Percentiles rank a stretch among this genome's conserved stretches.
These are phyloP conservation scores for Cantharis rufa DNA, from an alignment of 2,888 invertebrate species.

Conservation along the genomic window DNA sequence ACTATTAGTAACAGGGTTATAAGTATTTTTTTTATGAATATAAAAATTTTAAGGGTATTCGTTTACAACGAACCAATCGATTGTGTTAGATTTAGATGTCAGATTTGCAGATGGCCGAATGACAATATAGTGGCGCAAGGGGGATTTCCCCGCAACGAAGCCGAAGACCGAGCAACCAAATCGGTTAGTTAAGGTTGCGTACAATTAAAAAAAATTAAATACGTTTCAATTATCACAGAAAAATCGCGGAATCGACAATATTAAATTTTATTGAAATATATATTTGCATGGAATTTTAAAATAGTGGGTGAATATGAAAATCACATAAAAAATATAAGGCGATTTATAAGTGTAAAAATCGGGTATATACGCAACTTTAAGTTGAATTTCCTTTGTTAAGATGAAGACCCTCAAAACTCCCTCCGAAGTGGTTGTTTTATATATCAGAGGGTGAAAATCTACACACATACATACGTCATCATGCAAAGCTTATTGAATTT, in stretches of 20 bases:
- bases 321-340: conserved; percentile 40
- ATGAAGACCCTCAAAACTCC: conserved; percentile 42
- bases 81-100: too few relatives aligned
- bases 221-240: too few relatives aligned
- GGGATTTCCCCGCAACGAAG: too few relatives aligned
- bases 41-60: neutral
- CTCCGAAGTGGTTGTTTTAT: conserved; percentile 37
- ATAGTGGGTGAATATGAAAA: neutral
- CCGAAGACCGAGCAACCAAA: too few relatives aligned
- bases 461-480: conserved; percentile 42
- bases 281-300: neutral
- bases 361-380: conserved; percentile 43
- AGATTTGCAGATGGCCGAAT: too few relatives aligned
- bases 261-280: neutral
- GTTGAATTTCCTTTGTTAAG: conserved; percentile 42
- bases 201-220: too few relatives aligned
- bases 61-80: too few relatives aligned
- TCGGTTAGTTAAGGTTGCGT: too few relatives aligned
- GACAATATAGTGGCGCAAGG: too few relatives aligned
- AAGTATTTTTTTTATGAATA: neutral
- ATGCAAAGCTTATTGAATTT: conserved; percentile 47
- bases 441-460: conserved; percentile 39
- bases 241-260: too few relatives aligned
- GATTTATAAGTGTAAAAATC: conserved; percentile 49
- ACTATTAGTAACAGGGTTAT: neutral